A percentile compares a stretch with the other conserved stretches of the same genome.
Evolutionary conservation across 2,888 invertebrate species (phyloP).

Genomic region (Nasonovia ribisnigri): DNA sequence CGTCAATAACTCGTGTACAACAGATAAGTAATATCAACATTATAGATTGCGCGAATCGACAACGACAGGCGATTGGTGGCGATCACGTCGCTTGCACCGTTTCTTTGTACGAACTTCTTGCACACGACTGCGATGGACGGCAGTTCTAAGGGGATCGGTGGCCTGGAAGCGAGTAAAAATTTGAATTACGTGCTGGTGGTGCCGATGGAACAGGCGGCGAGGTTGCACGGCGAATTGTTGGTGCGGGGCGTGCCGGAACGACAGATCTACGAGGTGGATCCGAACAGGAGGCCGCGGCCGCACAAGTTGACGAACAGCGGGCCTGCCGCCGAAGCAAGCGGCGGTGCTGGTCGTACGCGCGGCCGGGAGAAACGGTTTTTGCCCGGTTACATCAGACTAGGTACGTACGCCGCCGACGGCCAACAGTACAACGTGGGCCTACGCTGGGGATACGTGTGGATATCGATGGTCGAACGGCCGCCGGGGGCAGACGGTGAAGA

Average conservation of each 20-base stretch:
- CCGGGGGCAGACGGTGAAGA: background rate
- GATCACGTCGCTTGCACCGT: background rate
- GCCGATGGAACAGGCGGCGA: background rate
- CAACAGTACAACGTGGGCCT: background rate
- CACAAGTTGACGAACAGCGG: background rate
- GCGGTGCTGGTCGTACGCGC: background rate
- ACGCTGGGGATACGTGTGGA: conserved; percentile 21
- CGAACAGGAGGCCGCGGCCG: background rate
- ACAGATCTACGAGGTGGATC: background rate
- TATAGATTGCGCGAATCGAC: background rate
- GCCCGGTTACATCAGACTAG: conserved; percentile 10
- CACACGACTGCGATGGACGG: background rate
- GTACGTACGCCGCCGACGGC: background rate
- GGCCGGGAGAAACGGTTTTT: background rate
- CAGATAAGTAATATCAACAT: background rate
- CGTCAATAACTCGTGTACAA: background rate
- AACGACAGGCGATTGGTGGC: background rate
- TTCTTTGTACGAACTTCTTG: background rate
- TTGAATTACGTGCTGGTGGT: background rate
- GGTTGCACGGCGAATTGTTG: background rate
- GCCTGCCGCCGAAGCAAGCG: background rate
- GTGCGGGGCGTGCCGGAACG: background rate
- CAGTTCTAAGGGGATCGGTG: background rate
- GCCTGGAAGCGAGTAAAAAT: background rate
- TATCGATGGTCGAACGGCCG: background rate